A percentile compares a stretch with the other conserved stretches of the same genome.
Evolutionary conservation across 2,113 vertebrate genomes (phyloP).

Genomic region (Pionites leucogaster): DNA sequence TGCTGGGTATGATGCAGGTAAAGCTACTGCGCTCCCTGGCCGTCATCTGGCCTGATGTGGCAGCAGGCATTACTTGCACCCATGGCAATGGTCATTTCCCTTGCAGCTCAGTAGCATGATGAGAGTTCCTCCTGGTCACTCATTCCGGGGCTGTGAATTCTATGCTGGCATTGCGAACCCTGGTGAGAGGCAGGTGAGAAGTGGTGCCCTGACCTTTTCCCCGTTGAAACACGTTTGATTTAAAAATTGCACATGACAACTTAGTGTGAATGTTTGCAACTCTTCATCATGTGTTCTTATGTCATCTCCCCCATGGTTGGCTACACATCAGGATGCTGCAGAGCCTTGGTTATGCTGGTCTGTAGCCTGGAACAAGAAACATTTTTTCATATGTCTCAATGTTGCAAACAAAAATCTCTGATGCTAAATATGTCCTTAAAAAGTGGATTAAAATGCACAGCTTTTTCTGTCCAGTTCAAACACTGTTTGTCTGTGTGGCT

Average conservation of each 20-base stretch:
- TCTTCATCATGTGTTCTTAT: accelerated
- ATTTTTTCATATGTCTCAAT: neutral
- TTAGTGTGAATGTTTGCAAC: neutral
- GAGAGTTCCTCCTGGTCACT: neutral
- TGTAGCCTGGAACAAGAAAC: neutral
- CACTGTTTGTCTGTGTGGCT: neutral
- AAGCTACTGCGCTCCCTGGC: neutral
- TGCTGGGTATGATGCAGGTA: neutral
- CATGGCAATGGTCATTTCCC: neutral
- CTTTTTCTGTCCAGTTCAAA: neutral
- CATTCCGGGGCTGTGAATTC: neutral
- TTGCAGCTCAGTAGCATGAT: neutral
- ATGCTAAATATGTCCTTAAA: neutral
- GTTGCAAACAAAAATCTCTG: neutral
- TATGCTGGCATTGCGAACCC: neutral
- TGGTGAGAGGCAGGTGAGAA: neutral
- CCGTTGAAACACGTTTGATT: neutral
- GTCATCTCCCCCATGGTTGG: neutral
- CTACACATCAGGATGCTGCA: neutral
- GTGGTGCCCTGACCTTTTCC: neutral
- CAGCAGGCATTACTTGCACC: neutral
- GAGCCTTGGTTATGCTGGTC: accelerated
- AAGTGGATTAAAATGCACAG: neutral
- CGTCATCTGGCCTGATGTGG: neutral
- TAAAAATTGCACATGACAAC: neutral